phyloP scores from a whole-genome alignment of 2,113 vertebrate species.

The Aix galericulata region DNA sequence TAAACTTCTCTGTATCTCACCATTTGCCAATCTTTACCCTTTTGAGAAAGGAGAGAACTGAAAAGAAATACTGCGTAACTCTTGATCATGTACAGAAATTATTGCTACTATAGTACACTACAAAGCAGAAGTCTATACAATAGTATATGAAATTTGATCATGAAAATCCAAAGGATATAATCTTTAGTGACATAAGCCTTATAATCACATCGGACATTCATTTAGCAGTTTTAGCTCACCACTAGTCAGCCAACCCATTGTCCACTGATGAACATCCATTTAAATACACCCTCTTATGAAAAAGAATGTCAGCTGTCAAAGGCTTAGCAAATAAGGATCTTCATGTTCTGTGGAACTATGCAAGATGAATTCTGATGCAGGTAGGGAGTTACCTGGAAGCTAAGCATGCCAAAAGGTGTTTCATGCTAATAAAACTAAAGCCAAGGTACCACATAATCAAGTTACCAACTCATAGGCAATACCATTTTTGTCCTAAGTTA shows the following conservation, averaged over 20 bases:
- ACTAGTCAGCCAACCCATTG: constrained; percentile 47
- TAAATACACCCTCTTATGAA: constrained; percentile 62
- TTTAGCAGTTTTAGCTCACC: constrained; percentile 69
- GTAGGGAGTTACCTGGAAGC: constrained; percentile 76
- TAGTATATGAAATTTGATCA: constrained; percentile 78
- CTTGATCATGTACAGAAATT: constrained; percentile 82
- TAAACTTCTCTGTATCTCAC: constrained; percentile 58
- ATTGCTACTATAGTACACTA: constrained; percentile 85
- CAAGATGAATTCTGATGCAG: constrained; percentile 74
- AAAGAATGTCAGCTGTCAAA: constrained; percentile 71
- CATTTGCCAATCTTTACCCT: constrained; percentile 71
- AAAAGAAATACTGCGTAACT: constrained; percentile 76
- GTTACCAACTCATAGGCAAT: constrained; percentile 79
- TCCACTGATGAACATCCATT: constrained; percentile 62
- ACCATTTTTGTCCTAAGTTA: constrained; percentile 76
- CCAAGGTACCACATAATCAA: constrained; percentile 82
- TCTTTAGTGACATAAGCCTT: constrained; percentile 78
- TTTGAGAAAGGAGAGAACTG: constrained; percentile 61
- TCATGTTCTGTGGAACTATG: constrained; percentile 75
- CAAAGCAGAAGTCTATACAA: constrained; percentile 80
- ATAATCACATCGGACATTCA: constrained; percentile 74
- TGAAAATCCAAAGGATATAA: constrained; percentile 78
- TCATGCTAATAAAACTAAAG: constrained; percentile 84
- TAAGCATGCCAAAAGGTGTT: constrained; percentile 83
- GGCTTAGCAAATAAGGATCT: constrained; percentile 79